Evolutionary conservation across 2,797 vertebrate genomes (phyloP).

Genomic region (Paguma larvata): DNA sequence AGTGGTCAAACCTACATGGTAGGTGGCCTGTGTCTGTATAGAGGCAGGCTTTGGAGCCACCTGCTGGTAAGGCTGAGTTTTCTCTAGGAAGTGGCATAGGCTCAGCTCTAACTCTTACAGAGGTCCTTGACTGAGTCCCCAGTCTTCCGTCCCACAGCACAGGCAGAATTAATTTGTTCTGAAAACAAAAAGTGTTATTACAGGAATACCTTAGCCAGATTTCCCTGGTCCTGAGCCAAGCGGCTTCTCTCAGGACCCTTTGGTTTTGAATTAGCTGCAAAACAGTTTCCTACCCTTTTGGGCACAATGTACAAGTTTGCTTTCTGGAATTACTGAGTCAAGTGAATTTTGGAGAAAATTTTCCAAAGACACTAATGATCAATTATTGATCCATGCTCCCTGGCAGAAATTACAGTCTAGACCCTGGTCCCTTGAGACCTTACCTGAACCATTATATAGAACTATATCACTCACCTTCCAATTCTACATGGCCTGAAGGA

Average conservation of each 20-base stretch:
- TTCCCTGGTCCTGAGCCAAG: neutral
- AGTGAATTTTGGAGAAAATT: slow-evolving; percentile 2
- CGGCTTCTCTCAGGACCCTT: neutral
- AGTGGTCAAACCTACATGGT: neutral
- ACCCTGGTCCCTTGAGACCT: neutral
- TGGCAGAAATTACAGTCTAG: neutral
- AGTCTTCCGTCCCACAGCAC: neutral
- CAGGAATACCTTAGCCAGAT: neutral
- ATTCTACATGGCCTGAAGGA: neutral
- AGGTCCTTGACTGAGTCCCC: neutral
- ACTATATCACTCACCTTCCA: neutral
- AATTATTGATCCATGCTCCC: neutral
- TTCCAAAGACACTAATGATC: neutral
- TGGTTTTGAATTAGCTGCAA: slow-evolving; percentile 8
- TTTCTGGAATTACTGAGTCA: neutral
- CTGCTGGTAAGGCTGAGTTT: slow-evolving; percentile 31
- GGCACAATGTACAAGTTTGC: neutral
- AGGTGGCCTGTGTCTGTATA: neutral
- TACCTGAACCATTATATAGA: neutral
- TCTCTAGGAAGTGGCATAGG: neutral
- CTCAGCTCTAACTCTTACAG: neutral
- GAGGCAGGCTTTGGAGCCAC: neutral
- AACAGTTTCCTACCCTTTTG: neutral
- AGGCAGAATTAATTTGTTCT: neutral
- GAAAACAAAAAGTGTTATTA: neutral